Percentiles rank a stretch among this genome's conserved stretches.
Conservation (phyloP, 1,140 invertebrate species). For the Carposina sasakii region DNA sequence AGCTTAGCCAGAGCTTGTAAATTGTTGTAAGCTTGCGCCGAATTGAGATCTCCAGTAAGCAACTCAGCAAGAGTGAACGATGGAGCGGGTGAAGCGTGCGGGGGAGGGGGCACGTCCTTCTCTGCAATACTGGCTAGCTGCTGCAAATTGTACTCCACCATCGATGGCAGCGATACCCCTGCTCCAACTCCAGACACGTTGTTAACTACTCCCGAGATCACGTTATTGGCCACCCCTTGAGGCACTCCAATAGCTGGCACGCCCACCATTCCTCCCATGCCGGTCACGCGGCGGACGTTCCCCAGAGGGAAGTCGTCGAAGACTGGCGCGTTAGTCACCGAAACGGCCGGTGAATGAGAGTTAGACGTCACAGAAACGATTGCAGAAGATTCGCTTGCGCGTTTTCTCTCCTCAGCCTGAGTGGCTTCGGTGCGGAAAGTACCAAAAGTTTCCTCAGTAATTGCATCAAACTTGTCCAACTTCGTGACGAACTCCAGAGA, state of each 20-base stretch:
- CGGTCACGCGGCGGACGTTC: constrained; percentile 54
- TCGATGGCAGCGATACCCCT: constrained; percentile 75
- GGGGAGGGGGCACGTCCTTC: constrained; percentile 68
- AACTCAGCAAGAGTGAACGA: constrained; percentile 82
- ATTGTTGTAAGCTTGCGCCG: constrained; percentile 87
- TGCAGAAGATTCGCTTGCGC: constrained; percentile 79
- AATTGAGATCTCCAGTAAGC: constrained; percentile 79
- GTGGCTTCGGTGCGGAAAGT: constrained; percentile 78
- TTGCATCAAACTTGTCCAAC: constrained; percentile 83
- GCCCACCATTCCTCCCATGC: constrained; percentile 48
- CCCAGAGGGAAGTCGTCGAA: constrained; percentile 59
- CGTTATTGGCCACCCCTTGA: constrained; percentile 36
- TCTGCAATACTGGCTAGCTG: constrained; percentile 86
- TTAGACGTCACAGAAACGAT: constrained; percentile 69
- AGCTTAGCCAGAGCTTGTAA: constrained; percentile 91
- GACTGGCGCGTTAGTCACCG: constrained; percentile 58
- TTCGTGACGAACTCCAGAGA: constrained; percentile 89
- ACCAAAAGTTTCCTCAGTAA: constrained; percentile 80
- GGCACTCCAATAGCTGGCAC: constrained; percentile 47
- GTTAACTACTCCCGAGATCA: constrained; percentile 50
- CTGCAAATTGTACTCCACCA: constrained; percentile 88
- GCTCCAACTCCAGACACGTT: constrained; percentile 47
- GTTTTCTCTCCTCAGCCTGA: constrained; percentile 67
- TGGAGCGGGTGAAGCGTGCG: constrained; percentile 79
- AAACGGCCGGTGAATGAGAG: constrained; percentile 61